Base-by-base conservation (phyloP, 2,113 vertebrate species). In the Alligator sinensis region DNA sequence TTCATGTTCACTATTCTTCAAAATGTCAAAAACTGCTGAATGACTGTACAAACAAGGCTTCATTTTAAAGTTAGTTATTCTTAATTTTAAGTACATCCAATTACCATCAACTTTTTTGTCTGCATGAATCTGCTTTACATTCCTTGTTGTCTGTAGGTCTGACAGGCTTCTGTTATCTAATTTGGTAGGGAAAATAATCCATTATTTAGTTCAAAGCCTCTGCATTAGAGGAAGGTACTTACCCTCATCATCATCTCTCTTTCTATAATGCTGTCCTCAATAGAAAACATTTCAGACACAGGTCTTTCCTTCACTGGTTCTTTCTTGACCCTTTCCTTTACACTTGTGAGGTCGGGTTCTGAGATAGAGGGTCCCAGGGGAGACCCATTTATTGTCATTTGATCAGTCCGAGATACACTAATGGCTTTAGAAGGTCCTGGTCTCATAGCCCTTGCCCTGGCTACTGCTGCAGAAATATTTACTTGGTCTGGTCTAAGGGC, bases 211-310 rank as follows among this genome's bases (percentile, higher is more conserved):
- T 28, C 47, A 59, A 61, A 76, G 61, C 12, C 59, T 11, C 77
- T 0, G 0, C 75, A 91, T 27, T 17, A 60, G 30, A 82, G 63
- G 83, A 61, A 70, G 59, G 21, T 81, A 97, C 98, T 98, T 95
- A 99, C 99, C 98, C 99, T 98, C 91, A 99, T 99, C 95, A 99
- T 98, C 89, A 99, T 99, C 95, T 99, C 99, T 95, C 99, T 98
- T 93, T 99, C 99, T 97, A 99, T 99, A 10, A 99, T 99, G 98
- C 99, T 99, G 97, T 99, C 99, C 88, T 99, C 99, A 12, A 99
- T 97, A 83, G 99, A 99, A 93, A 99, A 99, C 99, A 99, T 99
- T 96, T 99, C 99, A 0, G 99, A 99, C 79, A 99, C 99, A 0
- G 99, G 99, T 84, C 99, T 98, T 97, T 99, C 99, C 97, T 99